phyloP scores from a whole-genome alignment of 2,797 vertebrate species.

The Macropus fuliginosus region DNA sequence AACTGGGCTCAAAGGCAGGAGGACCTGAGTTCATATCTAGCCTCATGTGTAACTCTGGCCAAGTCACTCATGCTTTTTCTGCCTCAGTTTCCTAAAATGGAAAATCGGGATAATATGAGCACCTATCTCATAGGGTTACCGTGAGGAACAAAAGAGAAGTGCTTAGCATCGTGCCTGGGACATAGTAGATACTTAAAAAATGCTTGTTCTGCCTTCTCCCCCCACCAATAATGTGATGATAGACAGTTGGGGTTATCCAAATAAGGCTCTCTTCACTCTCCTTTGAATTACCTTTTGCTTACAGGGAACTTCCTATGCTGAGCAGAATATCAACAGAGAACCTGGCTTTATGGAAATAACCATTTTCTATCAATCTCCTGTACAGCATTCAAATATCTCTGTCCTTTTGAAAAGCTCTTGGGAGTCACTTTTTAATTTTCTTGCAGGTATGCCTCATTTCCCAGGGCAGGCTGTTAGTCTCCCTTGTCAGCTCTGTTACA shows the following conservation, averaged over 20 bases:
- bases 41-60: background rate
- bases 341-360: background rate
- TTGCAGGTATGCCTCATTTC: slow-evolving; percentile 49
- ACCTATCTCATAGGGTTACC: background rate
- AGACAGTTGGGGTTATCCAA: background rate
- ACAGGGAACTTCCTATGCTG: slow-evolving; percentile 23
- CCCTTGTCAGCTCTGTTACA: slow-evolving; percentile 20
- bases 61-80: background rate
- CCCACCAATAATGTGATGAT: background rate
- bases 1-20: background rate
- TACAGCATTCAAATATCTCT: slow-evolving; percentile 5
- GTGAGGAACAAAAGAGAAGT: background rate
- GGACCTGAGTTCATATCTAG: background rate
- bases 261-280: background rate
- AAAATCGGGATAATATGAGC: background rate
- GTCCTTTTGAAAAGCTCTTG: slow-evolving; percentile 37
- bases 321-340: background rate
- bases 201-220: background rate
- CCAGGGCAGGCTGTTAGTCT: background rate
- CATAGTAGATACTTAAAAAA: background rate
- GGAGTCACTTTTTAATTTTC: slow-evolving; percentile 54
- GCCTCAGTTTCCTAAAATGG: background rate
- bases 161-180: background rate
- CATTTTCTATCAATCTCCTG: slow-evolving; percentile 25
- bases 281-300: slow-evolving; percentile 30